Evolutionary conservation across 2,797 vertebrate species (phyloP).

Genomic region (Dryobates pubescens): DNA sequence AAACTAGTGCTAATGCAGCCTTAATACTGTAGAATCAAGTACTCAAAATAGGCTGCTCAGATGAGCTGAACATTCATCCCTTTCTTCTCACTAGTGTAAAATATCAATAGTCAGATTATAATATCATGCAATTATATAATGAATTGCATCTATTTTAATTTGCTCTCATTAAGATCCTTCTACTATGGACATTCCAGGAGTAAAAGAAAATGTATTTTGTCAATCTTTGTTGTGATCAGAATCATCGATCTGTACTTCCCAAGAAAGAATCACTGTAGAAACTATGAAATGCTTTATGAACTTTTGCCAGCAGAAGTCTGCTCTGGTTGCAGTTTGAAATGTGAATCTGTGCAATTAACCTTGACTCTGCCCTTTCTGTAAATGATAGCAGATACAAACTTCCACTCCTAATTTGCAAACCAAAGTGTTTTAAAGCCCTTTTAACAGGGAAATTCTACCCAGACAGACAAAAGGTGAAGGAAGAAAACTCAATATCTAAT

Average conservation of each 20-base stretch:
- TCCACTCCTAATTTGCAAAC: not conserved
- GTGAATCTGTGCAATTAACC: conserved; percentile 32
- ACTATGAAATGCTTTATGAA: conserved; percentile 9
- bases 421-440: not conserved
- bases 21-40: not conserved
- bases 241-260: not conserved
- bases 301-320: not conserved
- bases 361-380: not conserved
- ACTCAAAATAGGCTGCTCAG: not conserved
- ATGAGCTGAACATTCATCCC: not conserved
- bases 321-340: not conserved
- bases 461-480: not conserved
- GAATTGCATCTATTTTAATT: not conserved
- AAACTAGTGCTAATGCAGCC: not conserved
- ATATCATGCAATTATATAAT: not conserved
- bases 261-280: not conserved
- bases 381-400: not conserved
- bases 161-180: not conserved
- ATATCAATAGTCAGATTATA: not conserved
- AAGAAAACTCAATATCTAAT: not conserved
- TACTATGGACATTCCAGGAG: not conserved
- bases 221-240: not conserved
- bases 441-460: not conserved
- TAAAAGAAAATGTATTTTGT: not conserved
- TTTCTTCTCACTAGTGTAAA: not conserved